Base-by-base conservation (phyloP, 2,797 vertebrate genomes). In the Dromococcyx pavoninus region DNA sequence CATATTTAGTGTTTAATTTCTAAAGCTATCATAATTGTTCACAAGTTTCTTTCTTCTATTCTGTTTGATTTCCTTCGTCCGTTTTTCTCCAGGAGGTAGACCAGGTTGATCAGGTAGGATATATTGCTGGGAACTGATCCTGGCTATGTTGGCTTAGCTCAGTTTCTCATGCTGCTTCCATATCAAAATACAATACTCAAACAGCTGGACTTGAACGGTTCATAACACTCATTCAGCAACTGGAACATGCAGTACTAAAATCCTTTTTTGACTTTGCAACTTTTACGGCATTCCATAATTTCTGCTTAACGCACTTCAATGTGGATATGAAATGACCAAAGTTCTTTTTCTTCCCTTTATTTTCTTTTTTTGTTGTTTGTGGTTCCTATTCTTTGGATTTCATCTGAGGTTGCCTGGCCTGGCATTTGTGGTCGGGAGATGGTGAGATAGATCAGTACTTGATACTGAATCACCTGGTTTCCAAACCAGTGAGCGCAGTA, bases 91-190 rank as follows among this genome's bases (percentile, higher is more conserved):
- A 99, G 99, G 99, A 99, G 98, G 98, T 99, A 99, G 98, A 99
- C 98, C 99, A 99, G 98, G 99, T 98, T 98, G 99, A 99, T 98
- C 99, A 99, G 99, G 99, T 99, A 99, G 99, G 98, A 98, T 96
- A 97, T 98, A 76, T 94, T 96, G 98, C 97, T 97, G 98, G 98
- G 98, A 97, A 95, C 97, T 97, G 95, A 96, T 97, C 98, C 98
- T 98, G 97, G 98, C 97, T 98, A 93, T 97, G 98, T 98, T 98
- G 98, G 98, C 98, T 98, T 98, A 98, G 98, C 98, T 98, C 98
- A 98, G 98, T 98, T 98, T 98, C 98, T 98, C 99, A 98, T 99
- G 98, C 98, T 99, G 99, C 98, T 99, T 98, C 98, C 98, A 98
- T 99, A 98, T 98, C 98, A 97, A 97, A 98, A 97, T 98, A 98